These are phyloP conservation scores for Nycticorax nycticorax DNA, from an alignment of 2,113 vertebrate species.

Conservation along the genomic window DNA sequence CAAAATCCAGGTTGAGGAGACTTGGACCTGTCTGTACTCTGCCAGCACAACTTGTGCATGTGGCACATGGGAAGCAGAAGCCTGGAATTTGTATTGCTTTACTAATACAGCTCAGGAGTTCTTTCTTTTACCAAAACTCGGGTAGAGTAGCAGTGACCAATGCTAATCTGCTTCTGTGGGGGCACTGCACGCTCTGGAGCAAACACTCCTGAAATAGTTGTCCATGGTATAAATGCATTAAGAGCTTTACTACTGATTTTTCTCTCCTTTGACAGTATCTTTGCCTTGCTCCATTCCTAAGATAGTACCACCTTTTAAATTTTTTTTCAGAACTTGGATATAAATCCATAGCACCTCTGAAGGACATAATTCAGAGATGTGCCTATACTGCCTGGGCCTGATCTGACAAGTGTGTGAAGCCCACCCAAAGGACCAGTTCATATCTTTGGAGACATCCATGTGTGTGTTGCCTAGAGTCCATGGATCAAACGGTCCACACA, in stretches of 20 bases:
- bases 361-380: neutral
- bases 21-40: neutral
- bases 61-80: neutral
- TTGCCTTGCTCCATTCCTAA: neutral
- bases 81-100: neutral
- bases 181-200: neutral
- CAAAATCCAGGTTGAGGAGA: neutral
- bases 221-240: neutral
- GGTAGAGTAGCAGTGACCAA: neutral
- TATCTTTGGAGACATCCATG: neutral
- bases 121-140: neutral
- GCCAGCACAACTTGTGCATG: accelerated
- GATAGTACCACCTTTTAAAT: accelerated
- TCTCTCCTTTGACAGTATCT: neutral
- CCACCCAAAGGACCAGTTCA: neutral
- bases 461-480: neutral
- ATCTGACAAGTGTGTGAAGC: neutral
- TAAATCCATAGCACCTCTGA: neutral
- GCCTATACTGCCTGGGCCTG: no score
- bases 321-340: neutral
- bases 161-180: neutral
- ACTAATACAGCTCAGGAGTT: neutral
- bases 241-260: neutral
- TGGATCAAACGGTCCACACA: accelerated
- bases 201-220: neutral